Conservation (phyloP, 2,113 vertebrate species). For the Psophia crepitans region DNA sequence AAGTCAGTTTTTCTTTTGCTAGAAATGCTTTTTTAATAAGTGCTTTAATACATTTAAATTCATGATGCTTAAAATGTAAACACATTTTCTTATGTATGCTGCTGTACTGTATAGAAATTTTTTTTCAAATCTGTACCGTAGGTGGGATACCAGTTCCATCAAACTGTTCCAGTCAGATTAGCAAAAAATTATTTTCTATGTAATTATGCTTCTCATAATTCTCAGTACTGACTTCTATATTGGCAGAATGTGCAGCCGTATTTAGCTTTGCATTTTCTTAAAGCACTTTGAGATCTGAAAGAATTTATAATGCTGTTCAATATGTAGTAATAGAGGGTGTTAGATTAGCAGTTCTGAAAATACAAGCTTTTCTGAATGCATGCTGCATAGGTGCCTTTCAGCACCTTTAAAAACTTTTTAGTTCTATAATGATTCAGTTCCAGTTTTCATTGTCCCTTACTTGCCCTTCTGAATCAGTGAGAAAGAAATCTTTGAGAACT, state of each 20-base stretch:
- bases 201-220: not conserved
- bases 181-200: not conserved
- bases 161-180: not conserved
- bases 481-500: not conserved
- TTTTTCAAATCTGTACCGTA: not conserved
- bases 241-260: not conserved
- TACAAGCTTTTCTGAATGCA: not conserved
- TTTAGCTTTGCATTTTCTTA: not conserved
- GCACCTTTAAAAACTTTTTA: not conserved
- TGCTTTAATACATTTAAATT: not conserved
- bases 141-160: not conserved
- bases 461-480: not conserved
- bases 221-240: not conserved
- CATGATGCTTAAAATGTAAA: not conserved
- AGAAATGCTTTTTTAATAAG: not conserved
- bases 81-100: not conserved
- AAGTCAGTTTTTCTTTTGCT: conserved; percentile 63
- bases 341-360: not conserved
- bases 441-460: not conserved
- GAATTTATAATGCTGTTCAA: not conserved
- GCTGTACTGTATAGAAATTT: not conserved
- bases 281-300: not conserved
- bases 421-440: not conserved
- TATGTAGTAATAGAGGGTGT: not conserved
- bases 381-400: not conserved